Percentiles rank a stretch among this genome's conserved stretches.
Evolutionary conservation across 2,113 vertebrate species (phyloP).

Genomic region (Octodon degus): DNA sequence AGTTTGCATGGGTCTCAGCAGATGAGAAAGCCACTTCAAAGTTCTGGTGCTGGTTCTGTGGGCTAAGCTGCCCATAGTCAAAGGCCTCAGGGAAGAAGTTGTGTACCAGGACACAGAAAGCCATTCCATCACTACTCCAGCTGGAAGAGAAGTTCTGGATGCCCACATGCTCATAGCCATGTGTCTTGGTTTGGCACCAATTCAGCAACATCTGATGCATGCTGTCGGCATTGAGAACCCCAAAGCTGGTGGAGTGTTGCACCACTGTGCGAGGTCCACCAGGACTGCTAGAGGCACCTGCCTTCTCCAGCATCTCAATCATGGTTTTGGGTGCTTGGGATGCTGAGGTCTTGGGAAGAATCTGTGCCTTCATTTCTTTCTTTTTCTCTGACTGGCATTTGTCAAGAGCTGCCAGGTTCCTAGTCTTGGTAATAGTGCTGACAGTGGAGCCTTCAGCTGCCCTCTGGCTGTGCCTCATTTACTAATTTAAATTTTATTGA

Average conservation of each 20-base stretch:
- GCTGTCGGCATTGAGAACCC: slow-evolving; percentile 97
- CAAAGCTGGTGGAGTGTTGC: slow-evolving; percentile 95
- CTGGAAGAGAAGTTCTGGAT: slow-evolving; percentile 99
- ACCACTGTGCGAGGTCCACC: slow-evolving; percentile 86
- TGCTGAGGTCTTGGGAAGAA: slow-evolving; percentile 93
- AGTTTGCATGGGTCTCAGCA: slow-evolving; percentile 97
- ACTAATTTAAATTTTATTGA: background rate
- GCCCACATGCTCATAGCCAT: slow-evolving; percentile 96
- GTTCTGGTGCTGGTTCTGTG: slow-evolving; percentile 96
- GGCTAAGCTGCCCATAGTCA: slow-evolving; percentile 93
- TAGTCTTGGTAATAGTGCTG: slow-evolving; percentile 94
- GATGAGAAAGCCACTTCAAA: slow-evolving; percentile 97
- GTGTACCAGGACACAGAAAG: slow-evolving; percentile 98
- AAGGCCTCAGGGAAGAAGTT: slow-evolving; percentile 98
- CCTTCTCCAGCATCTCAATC: slow-evolving; percentile 97
- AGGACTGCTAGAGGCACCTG: slow-evolving; percentile 87
- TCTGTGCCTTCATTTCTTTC: slow-evolving; percentile 96
- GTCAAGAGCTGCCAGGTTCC: slow-evolving; percentile 89
- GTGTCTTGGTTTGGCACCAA: slow-evolving; percentile 98
- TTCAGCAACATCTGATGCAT: slow-evolving; percentile 99
- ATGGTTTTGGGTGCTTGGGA: slow-evolving; percentile 95
- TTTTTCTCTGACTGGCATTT: slow-evolving; percentile 93
- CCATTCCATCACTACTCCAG: slow-evolving; percentile 98
- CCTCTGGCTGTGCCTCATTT: slow-evolving; percentile 88
- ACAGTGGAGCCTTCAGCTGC: slow-evolving; percentile 89